Base-by-base conservation (phyloP, 2,113 vertebrate species). In the Phainopepla nitens region DNA sequence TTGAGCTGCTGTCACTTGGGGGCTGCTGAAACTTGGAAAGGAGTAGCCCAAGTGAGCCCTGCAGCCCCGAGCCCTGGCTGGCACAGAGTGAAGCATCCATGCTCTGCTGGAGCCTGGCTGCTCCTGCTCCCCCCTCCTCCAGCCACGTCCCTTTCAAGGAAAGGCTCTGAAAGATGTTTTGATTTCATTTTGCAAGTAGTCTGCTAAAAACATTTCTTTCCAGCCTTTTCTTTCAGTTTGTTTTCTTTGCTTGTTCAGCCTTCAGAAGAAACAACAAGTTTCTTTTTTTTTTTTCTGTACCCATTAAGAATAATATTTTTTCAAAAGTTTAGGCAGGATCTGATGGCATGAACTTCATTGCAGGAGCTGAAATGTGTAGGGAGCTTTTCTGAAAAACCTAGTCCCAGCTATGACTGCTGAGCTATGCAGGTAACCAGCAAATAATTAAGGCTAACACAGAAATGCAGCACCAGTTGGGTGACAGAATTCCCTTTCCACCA, bases 251-350 rank as follows among this genome's bases (percentile, higher is more conserved):
- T 94, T 42, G 68, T 83, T 81, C 72, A 75, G 68, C n/a, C 68
- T 92, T 78, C 57, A 79, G 76, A 92, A 95, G 65, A 87, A 88
- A 79, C 51, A 84, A 47, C 11, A 39, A 42, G 7, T 82, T 72
- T 25, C 19, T 49, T 77, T 66, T 69, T 65, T 69, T 56, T 56
- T 80, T 69, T 28, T 3, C 47, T 3, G 1, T 84, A 33, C 50
- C 86, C 73, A 62, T 94, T 89, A 95, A 76, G 44, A 91, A 71
- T 83, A 93, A 77, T 75, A 84, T 71, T 94, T 96, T 93, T 78
- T 68, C 92, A 72, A 31, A 96, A 71, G 18, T 88, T 92, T 83
- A 61, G 23, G 57, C 29, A 75, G 56, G 80, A 75, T 39, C 41
- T 60, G 25, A 20, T 20, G 60, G 41, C 10, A 33, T 45, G 19